These are phyloP conservation scores for Lathronympha strigana DNA, from an alignment of 2,888 invertebrate species.

Conservation along the genomic window DNA sequence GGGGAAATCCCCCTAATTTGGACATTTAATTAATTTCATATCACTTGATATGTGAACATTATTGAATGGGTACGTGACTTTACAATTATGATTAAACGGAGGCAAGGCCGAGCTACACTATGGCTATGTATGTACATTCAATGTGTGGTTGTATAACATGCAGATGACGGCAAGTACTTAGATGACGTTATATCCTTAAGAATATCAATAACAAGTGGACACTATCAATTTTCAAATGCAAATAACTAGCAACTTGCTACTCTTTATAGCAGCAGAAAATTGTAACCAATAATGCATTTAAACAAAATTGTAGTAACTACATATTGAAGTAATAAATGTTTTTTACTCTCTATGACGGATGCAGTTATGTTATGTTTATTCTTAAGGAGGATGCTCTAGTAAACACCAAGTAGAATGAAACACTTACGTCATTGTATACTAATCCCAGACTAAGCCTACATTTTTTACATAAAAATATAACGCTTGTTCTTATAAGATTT, in stretches of 20 bases:
- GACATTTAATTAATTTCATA: conserved; percentile 25
- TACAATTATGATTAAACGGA: conserved; percentile 14
- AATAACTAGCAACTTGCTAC: too few relatives aligned
- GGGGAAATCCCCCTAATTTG: conserved; percentile 13
- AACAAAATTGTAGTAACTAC: too few relatives aligned
- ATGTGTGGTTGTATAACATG: conserved; percentile 9
- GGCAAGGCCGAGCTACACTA: conserved; percentile 12
- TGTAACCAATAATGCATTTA: too few relatives aligned
- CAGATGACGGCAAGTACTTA: conserved; percentile 24
- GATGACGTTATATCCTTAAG: conserved; percentile 18
- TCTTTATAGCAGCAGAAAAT: too few relatives aligned
- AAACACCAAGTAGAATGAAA: conserved; percentile 28
- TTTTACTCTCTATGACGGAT: not conserved
- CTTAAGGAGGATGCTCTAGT: conserved; percentile 6
- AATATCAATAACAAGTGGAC: conserved; percentile 2
- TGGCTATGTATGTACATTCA: conserved; percentile 28
- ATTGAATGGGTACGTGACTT: conserved; percentile 23
- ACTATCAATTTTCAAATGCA: not conserved
- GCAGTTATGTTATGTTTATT: not conserved
- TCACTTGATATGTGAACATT: conserved; percentile 23
- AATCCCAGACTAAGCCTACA: conserved; percentile 59
- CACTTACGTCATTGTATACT: conserved; percentile 50
- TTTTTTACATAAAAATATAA: conserved; percentile 73
- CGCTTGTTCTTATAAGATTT: conserved; percentile 69
- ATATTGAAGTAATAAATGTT: too few relatives aligned